phyloP scores from a whole-genome alignment of 2,797 vertebrate genomes.

The Cossypha caffra region DNA sequence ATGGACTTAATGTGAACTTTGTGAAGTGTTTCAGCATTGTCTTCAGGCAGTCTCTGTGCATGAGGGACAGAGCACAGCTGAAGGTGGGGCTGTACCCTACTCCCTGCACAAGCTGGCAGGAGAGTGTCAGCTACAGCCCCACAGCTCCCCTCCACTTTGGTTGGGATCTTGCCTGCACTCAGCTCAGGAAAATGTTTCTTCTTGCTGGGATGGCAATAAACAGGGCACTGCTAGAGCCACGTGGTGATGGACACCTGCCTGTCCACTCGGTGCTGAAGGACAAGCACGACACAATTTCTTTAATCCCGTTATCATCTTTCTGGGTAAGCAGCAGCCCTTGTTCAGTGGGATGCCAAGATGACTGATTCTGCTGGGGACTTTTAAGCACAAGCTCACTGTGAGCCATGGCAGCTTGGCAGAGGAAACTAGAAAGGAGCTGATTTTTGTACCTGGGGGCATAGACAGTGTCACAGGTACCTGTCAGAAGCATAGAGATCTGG shows the following conservation, averaged over 20 bases:
- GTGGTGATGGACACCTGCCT: rapidly evolving
- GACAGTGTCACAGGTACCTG: background rate
- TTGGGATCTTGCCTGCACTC: rapidly evolving
- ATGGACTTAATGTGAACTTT: background rate
- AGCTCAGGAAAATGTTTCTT: background rate
- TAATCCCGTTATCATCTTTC: rapidly evolving
- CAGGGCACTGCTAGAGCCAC: background rate
- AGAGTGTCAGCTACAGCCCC: rapidly evolving
- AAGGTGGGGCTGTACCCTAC: background rate
- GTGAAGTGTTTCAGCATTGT: background rate
- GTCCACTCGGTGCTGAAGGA: background rate
- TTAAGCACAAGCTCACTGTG: background rate
- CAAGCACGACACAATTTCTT: rapidly evolving
- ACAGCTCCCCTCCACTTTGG: rapidly evolving
- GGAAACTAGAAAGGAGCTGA: background rate
- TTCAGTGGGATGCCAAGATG: background rate
- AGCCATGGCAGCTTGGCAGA: background rate
- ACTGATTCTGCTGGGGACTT: background rate
- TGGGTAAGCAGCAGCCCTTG: background rate
- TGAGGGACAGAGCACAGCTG: background rate
- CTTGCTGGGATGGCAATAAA: background rate
- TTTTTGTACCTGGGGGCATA: background rate
- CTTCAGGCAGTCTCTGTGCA: rapidly evolving
- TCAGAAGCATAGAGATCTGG: background rate
- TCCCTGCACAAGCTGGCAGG: background rate